A percentile compares a stretch with the other conserved stretches of the same genome.
These are phyloP conservation scores for Xiphorhynchus elegans DNA, from an alignment of 2,113 vertebrate genomes.

Conservation along the genomic window DNA sequence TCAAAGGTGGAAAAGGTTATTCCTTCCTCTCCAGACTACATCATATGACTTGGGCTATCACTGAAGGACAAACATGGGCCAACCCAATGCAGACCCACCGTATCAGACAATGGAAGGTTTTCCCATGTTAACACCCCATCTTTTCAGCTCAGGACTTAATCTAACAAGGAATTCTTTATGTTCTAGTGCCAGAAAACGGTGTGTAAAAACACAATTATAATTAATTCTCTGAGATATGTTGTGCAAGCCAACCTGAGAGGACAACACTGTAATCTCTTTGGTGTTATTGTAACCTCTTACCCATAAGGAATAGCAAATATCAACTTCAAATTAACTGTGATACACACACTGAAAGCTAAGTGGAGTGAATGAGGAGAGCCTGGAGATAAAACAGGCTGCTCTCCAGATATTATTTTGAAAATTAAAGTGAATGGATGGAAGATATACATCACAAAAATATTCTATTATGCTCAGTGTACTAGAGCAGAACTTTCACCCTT, in stretches of 20 bases:
- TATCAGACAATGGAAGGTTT: not conserved
- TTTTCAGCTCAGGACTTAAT: not conserved
- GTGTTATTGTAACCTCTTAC: not conserved
- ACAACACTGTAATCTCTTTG: not conserved
- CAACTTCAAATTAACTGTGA: constrained; percentile 22
- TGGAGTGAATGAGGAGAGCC: constrained; percentile 2
- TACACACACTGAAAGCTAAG: constrained; percentile 22
- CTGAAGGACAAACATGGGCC: not conserved
- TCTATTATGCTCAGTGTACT: constrained; percentile 30
- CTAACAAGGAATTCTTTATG: not conserved
- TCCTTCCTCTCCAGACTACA: not conserved
- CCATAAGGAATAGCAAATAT: not conserved
- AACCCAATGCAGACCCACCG: not conserved
- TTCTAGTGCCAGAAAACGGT: not conserved
- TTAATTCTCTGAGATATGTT: not conserved
- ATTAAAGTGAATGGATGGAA: constrained; percentile 56
- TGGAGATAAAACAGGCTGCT: constrained; percentile 15
- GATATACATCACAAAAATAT: constrained; percentile 45
- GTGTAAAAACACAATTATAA: not conserved
- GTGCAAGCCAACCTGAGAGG: not conserved
- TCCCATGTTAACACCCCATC: accelerated
- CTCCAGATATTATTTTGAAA: constrained; percentile 43
- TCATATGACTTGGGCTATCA: not conserved
- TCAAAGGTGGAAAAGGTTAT: not conserved
- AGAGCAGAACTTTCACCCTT: constrained; percentile 54